phyloP scores from a whole-genome alignment of 2,888 invertebrate genomes.

The Tachina fera region DNA sequence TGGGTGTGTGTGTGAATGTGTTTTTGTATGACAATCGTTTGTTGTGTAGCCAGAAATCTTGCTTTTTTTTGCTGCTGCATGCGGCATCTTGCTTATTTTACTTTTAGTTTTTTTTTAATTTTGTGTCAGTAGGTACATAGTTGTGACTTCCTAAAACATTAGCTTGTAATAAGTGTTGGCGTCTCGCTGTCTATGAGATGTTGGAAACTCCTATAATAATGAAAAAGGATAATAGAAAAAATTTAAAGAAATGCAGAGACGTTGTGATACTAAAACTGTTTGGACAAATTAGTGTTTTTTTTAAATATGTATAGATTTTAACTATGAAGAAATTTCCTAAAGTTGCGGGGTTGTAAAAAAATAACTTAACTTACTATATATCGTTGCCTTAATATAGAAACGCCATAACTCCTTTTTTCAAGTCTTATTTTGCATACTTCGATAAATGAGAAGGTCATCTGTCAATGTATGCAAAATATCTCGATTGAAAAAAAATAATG shows the following conservation, averaged over 20 bases:
- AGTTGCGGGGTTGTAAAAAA: too few relatives aligned
- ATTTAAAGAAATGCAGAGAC: not conserved
- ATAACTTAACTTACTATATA: too few relatives aligned
- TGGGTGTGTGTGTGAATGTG: not conserved
- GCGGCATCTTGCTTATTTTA: slow-evolving; percentile 30
- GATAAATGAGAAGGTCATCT: too few relatives aligned
- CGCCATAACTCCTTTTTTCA: too few relatives aligned
- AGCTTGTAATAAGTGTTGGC: slow-evolving; percentile 62
- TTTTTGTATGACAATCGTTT: slow-evolving; percentile 20
- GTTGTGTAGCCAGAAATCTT: slow-evolving; percentile 39
- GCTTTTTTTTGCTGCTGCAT: slow-evolving; percentile 31
- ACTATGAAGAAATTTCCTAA: too few relatives aligned
- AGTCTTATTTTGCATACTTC: too few relatives aligned
- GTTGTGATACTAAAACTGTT: too few relatives aligned
- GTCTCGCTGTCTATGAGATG: slow-evolving; percentile 62
- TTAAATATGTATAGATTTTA: too few relatives aligned
- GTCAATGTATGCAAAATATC: too few relatives aligned
- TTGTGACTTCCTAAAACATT: slow-evolving; percentile 45
- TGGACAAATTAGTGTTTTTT: too few relatives aligned
- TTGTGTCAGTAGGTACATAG: slow-evolving; percentile 44
- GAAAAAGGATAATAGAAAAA: not conserved
- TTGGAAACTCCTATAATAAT: slow-evolving; percentile 1
- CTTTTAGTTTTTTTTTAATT: slow-evolving; percentile 23
- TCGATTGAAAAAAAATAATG: too few relatives aligned
- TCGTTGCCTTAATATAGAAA: too few relatives aligned